Percentiles rank a stretch among this genome's conserved stretches.
phyloP scores from a whole-genome alignment of 2,888 invertebrate genomes.

The Oithona nana region DNA sequence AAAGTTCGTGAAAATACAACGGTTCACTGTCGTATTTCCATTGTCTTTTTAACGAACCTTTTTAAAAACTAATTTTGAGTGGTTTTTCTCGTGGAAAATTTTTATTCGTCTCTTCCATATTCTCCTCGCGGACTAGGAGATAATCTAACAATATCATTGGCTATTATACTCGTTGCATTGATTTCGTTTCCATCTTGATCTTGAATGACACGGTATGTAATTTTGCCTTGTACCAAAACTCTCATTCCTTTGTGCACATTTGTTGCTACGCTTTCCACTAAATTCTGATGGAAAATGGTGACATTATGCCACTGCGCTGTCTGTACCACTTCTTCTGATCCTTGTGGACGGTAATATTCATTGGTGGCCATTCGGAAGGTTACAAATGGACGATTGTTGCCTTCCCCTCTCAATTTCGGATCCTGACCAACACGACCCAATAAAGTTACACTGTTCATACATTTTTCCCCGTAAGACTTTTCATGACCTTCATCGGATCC shows the following conservation, averaged over 20 bases:
- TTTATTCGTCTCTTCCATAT: no score
- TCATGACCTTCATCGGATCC: no score
- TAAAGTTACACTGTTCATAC: conserved; percentile 58
- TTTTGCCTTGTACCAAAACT: conserved; percentile 56
- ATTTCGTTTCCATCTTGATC: conserved; percentile 50
- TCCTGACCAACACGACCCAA: conserved; percentile 73
- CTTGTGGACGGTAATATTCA: conserved; percentile 46
- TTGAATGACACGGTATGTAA: conserved; percentile 46
- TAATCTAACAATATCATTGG: conserved; percentile 70
- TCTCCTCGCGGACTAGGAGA: not conserved
- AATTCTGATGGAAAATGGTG: conserved; percentile 61
- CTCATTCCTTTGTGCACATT: conserved; percentile 69
- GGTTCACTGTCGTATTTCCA: no score
- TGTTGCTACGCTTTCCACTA: conserved; percentile 56
- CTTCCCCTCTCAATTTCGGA: conserved; percentile 61
- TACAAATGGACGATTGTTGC: conserved; percentile 63
- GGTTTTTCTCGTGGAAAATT: no score
- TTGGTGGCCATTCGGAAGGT: conserved; percentile 79
- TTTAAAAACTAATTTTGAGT: no score
- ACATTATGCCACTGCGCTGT: conserved; percentile 82
- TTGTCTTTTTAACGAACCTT: no score
- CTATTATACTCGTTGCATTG: conserved; percentile 57
- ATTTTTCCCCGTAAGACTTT: not conserved
- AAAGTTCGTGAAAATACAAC: no score
- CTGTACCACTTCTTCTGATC: conserved; percentile 52